Conservation (phyloP, 1,140 invertebrate species). For the Drosophila elegans region DNA sequence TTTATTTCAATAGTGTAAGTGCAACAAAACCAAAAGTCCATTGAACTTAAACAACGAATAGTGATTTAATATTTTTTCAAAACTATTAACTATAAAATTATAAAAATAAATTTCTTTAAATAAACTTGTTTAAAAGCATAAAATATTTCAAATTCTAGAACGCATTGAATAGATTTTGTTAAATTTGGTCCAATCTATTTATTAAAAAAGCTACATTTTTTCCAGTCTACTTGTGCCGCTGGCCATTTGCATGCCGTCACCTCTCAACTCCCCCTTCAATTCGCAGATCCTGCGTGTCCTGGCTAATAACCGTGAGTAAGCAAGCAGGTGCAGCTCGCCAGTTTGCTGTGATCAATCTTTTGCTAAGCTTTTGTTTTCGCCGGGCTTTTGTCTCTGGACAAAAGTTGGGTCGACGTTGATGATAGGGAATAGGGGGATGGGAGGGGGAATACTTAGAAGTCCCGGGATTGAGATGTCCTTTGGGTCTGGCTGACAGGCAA, state of each 20-base stretch:
- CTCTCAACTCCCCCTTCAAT: not conserved
- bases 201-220: not conserved
- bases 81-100: too few species aligned
- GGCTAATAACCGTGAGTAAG: constrained; percentile 82
- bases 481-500: constrained; percentile 49
- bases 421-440: not conserved
- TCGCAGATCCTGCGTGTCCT: constrained; percentile 37
- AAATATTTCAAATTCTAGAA: too few species aligned
- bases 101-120: too few species aligned
- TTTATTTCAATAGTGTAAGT: too few species aligned
- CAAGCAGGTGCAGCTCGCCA: constrained; percentile 70
- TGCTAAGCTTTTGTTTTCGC: constrained; percentile 82
- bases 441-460: constrained; percentile 67
- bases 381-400: constrained; percentile 72
- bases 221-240: constrained; percentile 2
- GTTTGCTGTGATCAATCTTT: constrained; percentile 74
- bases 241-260: constrained; percentile 63
- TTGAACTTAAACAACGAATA: too few species aligned
- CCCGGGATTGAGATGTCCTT: constrained; percentile 71
- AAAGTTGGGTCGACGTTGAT: constrained; percentile 17
- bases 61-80: too few species aligned
- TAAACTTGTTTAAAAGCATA: too few species aligned
- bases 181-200: too few species aligned
- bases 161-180: too few species aligned
- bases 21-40: too few species aligned